phyloP scores from a whole-genome alignment of 2,888 invertebrate species.

The Argyresthia goedartella region DNA sequence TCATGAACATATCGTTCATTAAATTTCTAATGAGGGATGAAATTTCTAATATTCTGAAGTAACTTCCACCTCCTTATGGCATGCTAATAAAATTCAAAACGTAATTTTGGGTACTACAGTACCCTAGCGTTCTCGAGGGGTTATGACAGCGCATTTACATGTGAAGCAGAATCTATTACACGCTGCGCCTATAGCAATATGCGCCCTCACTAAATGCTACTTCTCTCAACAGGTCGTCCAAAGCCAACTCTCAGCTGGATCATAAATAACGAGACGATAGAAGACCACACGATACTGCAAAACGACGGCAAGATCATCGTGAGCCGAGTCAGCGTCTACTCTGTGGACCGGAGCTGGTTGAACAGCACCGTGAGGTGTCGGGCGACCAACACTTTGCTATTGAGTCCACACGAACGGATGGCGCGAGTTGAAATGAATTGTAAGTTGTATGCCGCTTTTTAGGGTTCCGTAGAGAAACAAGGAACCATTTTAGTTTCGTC shows the following conservation, averaged over 20 bases:
- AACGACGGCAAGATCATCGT: conserved; percentile 79
- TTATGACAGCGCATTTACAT: too few relatives aligned
- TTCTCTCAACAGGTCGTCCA: conserved; percentile 78
- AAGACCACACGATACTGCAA: conserved; percentile 77
- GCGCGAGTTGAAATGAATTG: conserved; percentile 85
- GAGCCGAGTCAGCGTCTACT: conserved; percentile 80
- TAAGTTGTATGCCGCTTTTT: conserved; percentile 64
- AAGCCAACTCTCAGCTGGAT: conserved; percentile 85
- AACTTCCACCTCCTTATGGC: too few relatives aligned
- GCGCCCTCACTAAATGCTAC: too few relatives aligned
- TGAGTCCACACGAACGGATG: conserved; percentile 82
- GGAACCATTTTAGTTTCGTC: too few relatives aligned
- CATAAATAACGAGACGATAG: conserved; percentile 78
- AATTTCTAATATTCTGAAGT: too few relatives aligned
- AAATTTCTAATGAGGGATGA: too few relatives aligned
- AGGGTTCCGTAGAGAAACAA: background rate
- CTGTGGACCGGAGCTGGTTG: conserved; percentile 80
- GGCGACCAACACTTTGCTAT: conserved; percentile 85
- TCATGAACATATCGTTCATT: too few relatives aligned
- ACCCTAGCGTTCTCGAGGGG: too few relatives aligned
- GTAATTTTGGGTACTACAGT: too few relatives aligned
- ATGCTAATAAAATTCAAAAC: too few relatives aligned
- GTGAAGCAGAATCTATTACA: too few relatives aligned
- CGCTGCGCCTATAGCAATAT: too few relatives aligned
- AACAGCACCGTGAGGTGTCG: conserved; percentile 88